Evolutionary conservation across 2,797 vertebrate genomes (phyloP).

Genomic region (Chrysocyon brachyurus): DNA sequence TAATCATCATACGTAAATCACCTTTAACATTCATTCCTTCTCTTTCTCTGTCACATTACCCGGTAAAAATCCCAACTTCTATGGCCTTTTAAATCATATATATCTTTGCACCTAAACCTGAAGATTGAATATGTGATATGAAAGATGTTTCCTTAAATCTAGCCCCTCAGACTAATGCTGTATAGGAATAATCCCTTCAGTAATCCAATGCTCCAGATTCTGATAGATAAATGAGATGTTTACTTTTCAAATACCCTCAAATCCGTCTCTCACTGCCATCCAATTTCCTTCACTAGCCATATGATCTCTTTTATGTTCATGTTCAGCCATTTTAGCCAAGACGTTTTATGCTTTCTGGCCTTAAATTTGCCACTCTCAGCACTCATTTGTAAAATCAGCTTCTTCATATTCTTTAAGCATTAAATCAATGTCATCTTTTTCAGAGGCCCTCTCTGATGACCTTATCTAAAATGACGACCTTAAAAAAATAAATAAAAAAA

Average conservation of each 20-base stretch:
- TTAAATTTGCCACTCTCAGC: background rate
- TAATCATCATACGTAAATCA: background rate
- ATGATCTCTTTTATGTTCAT: background rate
- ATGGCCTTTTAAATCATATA: background rate
- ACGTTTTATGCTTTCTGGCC: background rate
- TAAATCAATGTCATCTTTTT: background rate
- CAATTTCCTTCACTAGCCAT: background rate
- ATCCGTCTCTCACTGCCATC: background rate
- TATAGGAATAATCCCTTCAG: background rate
- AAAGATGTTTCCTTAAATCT: background rate
- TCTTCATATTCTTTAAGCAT: background rate
- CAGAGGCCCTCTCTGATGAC: background rate
- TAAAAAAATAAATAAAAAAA: too few relatives aligned
- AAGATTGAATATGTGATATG: background rate
- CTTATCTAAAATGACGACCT: background rate
- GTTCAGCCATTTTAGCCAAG: background rate
- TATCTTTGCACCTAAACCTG: background rate
- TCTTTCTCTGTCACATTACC: background rate
- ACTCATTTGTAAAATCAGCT: background rate
- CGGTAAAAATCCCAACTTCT: background rate
- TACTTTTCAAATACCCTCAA: background rate
- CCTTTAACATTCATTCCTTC: background rate
- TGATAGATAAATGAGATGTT: background rate
- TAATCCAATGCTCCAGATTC: background rate
- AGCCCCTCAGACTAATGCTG: background rate